Conservation (phyloP, 2,113 vertebrate species). For the cat (Felis catus) region F.catus_Fca126_mat1.0 CM031418.1:125541001-125541500, state of each 20-base stretch:
- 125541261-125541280: background rate
- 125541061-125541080: no score
- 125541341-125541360: background rate
- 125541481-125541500: background rate
- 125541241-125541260: background rate
- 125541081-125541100: no score
- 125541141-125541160: background rate
- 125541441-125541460: background rate
- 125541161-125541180: background rate
- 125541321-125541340: background rate
- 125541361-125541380: background rate
- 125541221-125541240: background rate
- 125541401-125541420: background rate
- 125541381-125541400: background rate
- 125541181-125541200: background rate
- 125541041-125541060: no score
- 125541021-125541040: no score
- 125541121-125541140: no score
- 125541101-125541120: no score
- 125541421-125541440: background rate
- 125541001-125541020: no score
- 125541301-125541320: background rate
- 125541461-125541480: background rate
- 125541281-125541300: background rate
- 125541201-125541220: background rate